Percentiles rank a stretch among this genome's conserved stretches.
Conservation (phyloP, 2,113 vertebrate genomes). For the Phasianus colchicus region DNA sequence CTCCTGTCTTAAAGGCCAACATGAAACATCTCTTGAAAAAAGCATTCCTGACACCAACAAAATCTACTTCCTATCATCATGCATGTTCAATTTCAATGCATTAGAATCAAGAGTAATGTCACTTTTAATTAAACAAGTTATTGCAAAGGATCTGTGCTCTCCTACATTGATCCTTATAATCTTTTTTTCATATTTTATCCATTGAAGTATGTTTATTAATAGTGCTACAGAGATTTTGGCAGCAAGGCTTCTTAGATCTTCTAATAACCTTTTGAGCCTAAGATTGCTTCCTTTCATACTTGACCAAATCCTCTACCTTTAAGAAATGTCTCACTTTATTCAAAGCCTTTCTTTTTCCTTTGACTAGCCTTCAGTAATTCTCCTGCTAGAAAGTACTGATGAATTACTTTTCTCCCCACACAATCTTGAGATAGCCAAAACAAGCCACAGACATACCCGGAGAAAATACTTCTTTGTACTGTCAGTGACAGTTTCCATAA, state of each 20-base stretch:
- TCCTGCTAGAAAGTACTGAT: neutral
- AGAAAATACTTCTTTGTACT: slow-evolving; percentile 29
- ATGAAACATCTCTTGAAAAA: neutral
- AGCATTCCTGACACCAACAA: neutral
- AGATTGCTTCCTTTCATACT: slow-evolving; percentile 45
- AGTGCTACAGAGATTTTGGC: neutral
- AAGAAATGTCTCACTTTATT: slow-evolving; percentile 44
- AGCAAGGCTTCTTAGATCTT: slow-evolving; percentile 32
- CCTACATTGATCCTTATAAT: slow-evolving; percentile 25
- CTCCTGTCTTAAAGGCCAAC: neutral
- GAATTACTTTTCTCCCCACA: slow-evolving; percentile 6
- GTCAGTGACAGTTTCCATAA: neutral
- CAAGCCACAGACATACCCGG: neutral
- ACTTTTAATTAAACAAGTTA: slow-evolving; percentile 56
- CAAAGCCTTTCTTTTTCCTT: slow-evolving; percentile 46
- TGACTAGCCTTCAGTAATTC: slow-evolving; percentile 6
- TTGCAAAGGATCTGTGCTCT: slow-evolving; percentile 4
- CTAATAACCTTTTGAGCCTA: slow-evolving; percentile 50
- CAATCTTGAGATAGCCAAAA: neutral
- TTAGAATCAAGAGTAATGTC: neutral
- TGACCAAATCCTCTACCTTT: slow-evolving; percentile 47
- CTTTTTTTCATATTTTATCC: slow-evolving; percentile 35
- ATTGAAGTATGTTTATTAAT: slow-evolving; percentile 27
- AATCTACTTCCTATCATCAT: neutral
- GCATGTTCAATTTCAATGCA: neutral